Evolutionary conservation across 2,888 invertebrate genomes (phyloP), one percentile per base, ranked within the genome.

Genomic region (Cantharis flavilabris): DNA sequence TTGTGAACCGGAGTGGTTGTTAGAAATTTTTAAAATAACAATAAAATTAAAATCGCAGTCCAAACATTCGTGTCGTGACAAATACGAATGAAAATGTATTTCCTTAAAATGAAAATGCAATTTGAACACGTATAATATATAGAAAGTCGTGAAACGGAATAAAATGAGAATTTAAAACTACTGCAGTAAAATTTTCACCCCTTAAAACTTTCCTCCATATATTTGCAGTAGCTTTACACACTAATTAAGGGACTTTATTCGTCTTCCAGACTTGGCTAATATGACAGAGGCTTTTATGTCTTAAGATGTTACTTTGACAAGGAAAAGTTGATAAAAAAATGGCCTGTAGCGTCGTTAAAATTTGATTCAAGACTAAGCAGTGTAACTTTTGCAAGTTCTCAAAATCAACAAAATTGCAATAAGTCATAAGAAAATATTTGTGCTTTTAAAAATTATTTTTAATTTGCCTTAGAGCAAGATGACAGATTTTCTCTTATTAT

Each of bases 211-310:
- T 69, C 73, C 28, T 69, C 69, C 74, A 74, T 74, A 73, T 73
- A 64, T 23, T 18, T 73, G 14, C 67, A 62, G 69, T 62, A 62
- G 71, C 69, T 71, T 65, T 71, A 71, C 74, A 63, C 73, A 71
- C 77, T 73, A 73, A 77, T 77, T 77, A 74, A 70, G 67, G 73
- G 74, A 33, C 69, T 77, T 77, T 71, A 69, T 69, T 71, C 20
- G 26, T 26, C 65, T 23, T n/a, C 23, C 23, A 23, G 26, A 67
- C 20, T 23, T 23, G 20, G n/a, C 13, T n/a, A 67, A 23, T 67
- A 67, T 26, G n/a, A 67, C 13, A 23, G 20, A 26, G 18, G 23
- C 69, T 69, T 73, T 73, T 76, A 64, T 64, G 62, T 67, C 64
- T 73, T 70, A 73, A 72, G 63, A 11, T 26, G 18, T 28, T 16